Percentiles rank a stretch among this genome's conserved stretches.
These are phyloP conservation scores for Cyprichromis sp. DNA, from an alignment of 2,113 vertebrate species.

Conservation along the genomic window DNA sequence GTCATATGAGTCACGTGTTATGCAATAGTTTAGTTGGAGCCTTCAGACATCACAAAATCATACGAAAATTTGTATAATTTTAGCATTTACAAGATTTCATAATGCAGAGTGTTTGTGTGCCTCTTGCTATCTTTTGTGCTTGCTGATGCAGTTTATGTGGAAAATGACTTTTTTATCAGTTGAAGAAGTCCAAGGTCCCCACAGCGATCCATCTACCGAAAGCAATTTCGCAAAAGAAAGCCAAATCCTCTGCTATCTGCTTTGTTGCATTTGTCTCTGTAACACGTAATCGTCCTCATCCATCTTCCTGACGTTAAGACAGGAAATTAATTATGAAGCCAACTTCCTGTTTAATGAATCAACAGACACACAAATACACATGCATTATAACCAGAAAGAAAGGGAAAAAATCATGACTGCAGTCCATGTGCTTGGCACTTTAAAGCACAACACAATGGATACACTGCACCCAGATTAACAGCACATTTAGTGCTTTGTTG, in stretches of 20 bases:
- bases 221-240: conserved; percentile 1
- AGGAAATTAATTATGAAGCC: conserved; percentile 59
- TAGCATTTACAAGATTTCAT: background rate
- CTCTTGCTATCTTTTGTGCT: background rate
- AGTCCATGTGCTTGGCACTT: background rate
- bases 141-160: background rate
- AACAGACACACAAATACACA: conserved; percentile 1
- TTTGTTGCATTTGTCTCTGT: conserved; percentile 28
- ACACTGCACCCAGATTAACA: background rate
- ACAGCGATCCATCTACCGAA: conserved; percentile 1
- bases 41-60: background rate
- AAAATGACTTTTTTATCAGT: conserved; percentile 12
- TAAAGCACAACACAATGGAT: background rate
- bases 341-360: conserved; percentile 49
- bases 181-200: background rate
- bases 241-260: conserved; percentile 4
- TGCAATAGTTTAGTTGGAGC: background rate
- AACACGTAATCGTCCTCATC: conserved; percentile 31
- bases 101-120: background rate
- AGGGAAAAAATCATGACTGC: background rate
- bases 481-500: background rate
- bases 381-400: background rate
- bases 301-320: conserved; percentile 38
- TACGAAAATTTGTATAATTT: background rate
- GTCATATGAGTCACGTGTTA: background rate